Base-by-base conservation (phyloP, 2,888 invertebrate species). In the Byasa hedistus region DNA sequence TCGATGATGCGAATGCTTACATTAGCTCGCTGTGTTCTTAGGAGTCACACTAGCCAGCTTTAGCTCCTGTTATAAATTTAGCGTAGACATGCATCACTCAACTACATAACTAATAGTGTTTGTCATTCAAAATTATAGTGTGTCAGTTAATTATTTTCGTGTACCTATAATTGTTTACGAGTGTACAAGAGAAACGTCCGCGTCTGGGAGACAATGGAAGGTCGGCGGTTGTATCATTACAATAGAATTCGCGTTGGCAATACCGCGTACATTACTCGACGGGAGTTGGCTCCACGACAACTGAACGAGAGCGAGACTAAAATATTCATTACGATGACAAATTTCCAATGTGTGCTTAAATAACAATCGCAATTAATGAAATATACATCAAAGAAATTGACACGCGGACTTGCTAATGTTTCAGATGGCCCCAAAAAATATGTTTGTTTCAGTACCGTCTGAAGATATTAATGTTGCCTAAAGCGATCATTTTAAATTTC, bases 221-320 rank as follows among this genome's bases (percentile, higher is more conserved):
- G 89, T 87, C 86, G 79, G 65, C 71, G 81, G 77, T 71, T 84
- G 84, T 87, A 83, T 88, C 86, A 85, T 82, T 82, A 80, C 82
- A 79, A 82, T 86, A 89, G 85, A 85, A 88, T 87, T 85, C 79
- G 84, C 81, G 76, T 89, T 89, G 89, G 89, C 89, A 88, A 79
- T 81, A 74, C 78, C 69, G 72, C 78, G 79, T 78, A 80, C 84
- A 83, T 83, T 81, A 80, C 79, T 78, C 76, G 78, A 67, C 72
- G 76, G 76, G 79, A 85, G 79, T 89, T 89, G 89, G 89, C 89
- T 84, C 84, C 69, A 77, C 76, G 81, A 83, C 87, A 84, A 84
- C 77, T 78, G 79, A 79, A 77, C 72, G 68, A 69, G 68, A 68
- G 64, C 61, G 68, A 61, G 69, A 75, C 72, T 74, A 69, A 74